These are phyloP conservation scores for Pica pica DNA, from an alignment of 2,113 vertebrate species.

Conservation along the genomic window DNA sequence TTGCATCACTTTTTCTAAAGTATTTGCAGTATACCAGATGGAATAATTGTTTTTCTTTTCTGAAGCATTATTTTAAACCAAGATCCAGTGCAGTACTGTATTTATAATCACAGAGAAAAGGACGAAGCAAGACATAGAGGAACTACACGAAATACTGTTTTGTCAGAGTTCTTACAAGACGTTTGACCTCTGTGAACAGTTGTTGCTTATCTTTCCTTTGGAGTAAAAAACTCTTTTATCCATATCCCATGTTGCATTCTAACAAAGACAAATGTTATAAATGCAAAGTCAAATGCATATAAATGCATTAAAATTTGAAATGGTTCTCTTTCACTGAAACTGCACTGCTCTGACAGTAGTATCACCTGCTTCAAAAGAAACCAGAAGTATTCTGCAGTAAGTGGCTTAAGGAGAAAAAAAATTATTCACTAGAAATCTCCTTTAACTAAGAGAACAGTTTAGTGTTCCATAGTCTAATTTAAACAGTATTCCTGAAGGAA, in stretches of 20 bases:
- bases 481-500: neutral
- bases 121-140: neutral
- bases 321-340: neutral
- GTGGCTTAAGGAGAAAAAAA: neutral
- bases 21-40: neutral
- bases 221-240: neutral
- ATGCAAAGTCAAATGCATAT: neutral
- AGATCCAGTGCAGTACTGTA: neutral
- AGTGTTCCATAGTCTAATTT: neutral
- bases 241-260: neutral
- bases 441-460: neutral
- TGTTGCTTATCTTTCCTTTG: neutral
- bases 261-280: neutral
- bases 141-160: neutral
- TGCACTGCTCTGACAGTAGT: neutral
- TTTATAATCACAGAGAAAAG: neutral
- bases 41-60: neutral
- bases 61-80: neutral
- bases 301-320: neutral
- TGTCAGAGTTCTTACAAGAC: neutral
- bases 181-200: neutral
- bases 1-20: conserved; percentile 8
- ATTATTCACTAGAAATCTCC: neutral
- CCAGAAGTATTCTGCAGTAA: neutral
- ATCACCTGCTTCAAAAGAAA: neutral